A percentile compares a stretch with the other conserved stretches of the same genome.
Conservation (phyloP, 2,797 vertebrate genomes). For the Pempheris klunzingeri region DNA sequence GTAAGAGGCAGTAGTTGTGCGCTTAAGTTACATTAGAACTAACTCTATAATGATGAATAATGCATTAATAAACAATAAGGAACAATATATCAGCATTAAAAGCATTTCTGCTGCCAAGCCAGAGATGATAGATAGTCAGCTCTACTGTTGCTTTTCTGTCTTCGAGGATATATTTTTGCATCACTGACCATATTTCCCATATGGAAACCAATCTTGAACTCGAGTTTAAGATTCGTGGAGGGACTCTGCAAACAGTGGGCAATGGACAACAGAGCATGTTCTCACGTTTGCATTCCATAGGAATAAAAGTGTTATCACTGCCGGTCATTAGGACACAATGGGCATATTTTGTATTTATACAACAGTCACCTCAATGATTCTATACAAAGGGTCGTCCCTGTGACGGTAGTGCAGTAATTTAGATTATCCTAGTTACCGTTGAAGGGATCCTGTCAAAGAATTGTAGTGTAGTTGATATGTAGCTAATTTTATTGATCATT, state of each 20-base stretch:
- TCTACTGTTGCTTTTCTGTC: background rate
- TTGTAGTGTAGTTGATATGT: background rate
- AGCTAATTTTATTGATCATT: background rate
- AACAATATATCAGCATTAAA: conserved; percentile 13
- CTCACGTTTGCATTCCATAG: background rate
- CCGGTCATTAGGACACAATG: background rate
- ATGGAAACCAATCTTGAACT: background rate
- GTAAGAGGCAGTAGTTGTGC: conserved; percentile 15
- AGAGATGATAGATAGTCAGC: background rate
- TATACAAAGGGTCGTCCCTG: background rate
- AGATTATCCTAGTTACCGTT: background rate
- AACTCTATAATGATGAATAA: conserved; percentile 24
- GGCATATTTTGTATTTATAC: background rate
- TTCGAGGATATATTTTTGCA: background rate
- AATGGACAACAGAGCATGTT: no score
- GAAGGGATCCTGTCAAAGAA: background rate
- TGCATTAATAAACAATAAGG: conserved; percentile 13
- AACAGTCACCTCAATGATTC: background rate
- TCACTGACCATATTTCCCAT: background rate
- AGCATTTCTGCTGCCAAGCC: conserved; percentile 2
- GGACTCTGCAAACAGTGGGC: background rate
- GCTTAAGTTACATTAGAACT: conserved; percentile 16
- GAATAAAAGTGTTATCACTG: background rate
- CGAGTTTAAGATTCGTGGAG: background rate
- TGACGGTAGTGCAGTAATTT: background rate